These are phyloP conservation scores for Nothura maculosa DNA, from an alignment of 2,797 vertebrate genomes.

Conservation along the genomic window DNA sequence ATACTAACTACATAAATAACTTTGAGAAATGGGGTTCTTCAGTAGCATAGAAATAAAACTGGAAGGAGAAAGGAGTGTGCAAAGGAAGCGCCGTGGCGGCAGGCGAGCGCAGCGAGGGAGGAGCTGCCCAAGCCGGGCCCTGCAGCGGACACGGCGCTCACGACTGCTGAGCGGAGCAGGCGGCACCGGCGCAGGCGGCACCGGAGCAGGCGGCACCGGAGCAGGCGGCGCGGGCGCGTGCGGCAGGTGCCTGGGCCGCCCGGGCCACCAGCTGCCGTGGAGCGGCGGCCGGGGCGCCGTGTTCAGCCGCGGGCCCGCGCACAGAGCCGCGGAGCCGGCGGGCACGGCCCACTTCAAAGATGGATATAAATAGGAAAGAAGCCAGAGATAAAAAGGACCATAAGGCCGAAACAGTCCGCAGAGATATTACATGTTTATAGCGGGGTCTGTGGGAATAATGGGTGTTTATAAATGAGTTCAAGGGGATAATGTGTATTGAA, in stretches of 20 bases:
- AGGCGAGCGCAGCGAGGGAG: neutral
- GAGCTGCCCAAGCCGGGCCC: neutral
- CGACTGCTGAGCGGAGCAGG: no score
- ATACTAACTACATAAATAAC: neutral
- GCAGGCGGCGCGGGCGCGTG: neutral
- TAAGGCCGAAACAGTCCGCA: constrained; percentile 41
- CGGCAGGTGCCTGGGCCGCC: neutral
- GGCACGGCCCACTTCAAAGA: constrained; percentile 38
- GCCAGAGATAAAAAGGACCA: constrained; percentile 61
- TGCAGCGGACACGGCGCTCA: fast-evolving
- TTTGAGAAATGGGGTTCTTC: neutral
- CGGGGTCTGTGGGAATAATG: constrained; percentile 55
- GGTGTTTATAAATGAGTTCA: constrained; percentile 75
- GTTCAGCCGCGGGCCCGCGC: no score
- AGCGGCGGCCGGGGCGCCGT: neutral
- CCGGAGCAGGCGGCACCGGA: no score
- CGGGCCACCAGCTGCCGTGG: neutral
- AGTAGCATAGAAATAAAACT: neutral
- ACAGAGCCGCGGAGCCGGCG: neutral
- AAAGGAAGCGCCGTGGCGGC: neutral
- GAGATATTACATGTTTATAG: constrained; percentile 60
- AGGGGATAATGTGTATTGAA: constrained; percentile 74
- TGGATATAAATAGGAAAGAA: constrained; percentile 20
- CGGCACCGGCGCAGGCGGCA: neutral
- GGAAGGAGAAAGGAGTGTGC: neutral